Evolutionary conservation across 2,888 invertebrate genomes (phyloP).

Genomic region (Cantharis rustica): DNA sequence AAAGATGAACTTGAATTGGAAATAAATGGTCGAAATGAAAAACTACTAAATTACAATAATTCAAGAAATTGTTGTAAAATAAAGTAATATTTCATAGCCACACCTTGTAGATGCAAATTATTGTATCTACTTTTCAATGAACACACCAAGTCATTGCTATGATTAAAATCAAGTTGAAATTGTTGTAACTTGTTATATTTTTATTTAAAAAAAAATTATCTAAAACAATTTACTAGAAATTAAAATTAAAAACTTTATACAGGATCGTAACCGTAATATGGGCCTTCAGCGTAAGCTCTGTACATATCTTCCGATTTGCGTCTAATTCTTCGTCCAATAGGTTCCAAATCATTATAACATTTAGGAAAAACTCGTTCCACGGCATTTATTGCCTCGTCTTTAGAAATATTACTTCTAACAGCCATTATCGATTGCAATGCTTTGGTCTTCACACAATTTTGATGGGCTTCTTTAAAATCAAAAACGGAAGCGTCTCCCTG

Average conservation of each 20-base stretch:
- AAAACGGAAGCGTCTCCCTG: conserved; percentile 77
- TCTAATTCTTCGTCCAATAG: conserved; percentile 79
- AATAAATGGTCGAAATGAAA: too few species aligned
- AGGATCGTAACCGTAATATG: conserved; percentile 76
- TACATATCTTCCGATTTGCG: conserved; percentile 77
- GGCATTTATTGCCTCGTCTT: conserved; percentile 72
- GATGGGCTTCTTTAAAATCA: conserved; percentile 75
- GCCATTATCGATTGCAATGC: conserved; percentile 83
- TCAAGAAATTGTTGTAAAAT: too few species aligned
- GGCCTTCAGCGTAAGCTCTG: conserved; percentile 76
- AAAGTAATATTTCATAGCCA: too few species aligned
- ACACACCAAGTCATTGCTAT: too few species aligned
- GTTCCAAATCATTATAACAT: conserved; percentile 92
- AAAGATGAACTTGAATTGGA: too few species aligned
- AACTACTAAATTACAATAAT: too few species aligned
- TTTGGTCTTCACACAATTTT: conserved; percentile 89
- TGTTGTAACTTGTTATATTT: neutral
- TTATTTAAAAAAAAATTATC: neutral
- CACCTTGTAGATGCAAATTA: too few species aligned
- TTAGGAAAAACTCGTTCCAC: conserved; percentile 88
- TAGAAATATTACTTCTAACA: conserved; percentile 71
- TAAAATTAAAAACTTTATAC: neutral
- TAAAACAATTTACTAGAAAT: neutral
- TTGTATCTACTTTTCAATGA: too few species aligned
- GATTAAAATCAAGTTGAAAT: neutral